phyloP scores from a whole-genome alignment of 1,140 invertebrate species.

The Palaemon carinicauda region DNA sequence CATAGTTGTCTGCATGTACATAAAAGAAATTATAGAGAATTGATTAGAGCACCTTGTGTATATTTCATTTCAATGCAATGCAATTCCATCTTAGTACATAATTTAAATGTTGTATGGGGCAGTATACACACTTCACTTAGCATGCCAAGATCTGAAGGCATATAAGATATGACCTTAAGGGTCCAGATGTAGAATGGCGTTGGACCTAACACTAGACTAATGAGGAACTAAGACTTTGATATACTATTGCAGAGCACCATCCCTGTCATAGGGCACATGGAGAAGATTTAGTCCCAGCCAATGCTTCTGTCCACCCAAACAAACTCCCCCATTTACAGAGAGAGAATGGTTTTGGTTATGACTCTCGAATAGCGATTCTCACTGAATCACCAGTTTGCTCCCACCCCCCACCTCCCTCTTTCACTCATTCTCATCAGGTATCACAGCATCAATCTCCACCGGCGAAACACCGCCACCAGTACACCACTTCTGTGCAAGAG shows the following conservation, averaged over 20 bases:
- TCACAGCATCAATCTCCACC: background rate
- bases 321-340: constrained; percentile 16
- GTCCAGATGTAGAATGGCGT: constrained; percentile 10
- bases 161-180: background rate
- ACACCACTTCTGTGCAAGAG: background rate
- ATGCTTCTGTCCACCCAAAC: constrained; percentile 33
- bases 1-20: too few species aligned
- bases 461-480: background rate
- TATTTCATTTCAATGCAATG: too few species aligned
- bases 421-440: background rate
- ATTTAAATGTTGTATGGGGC: background rate
- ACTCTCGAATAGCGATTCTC: background rate
- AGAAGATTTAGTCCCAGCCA: constrained; percentile 25
- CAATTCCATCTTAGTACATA: too few species aligned
- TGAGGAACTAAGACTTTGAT: constrained; percentile 25
- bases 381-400: background rate
- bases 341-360: background rate
- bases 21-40: too few species aligned
- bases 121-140: background rate
- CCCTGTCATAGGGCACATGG: constrained; percentile 16
- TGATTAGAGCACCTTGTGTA: too few species aligned
- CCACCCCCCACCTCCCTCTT: background rate
- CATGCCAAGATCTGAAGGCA: background rate
- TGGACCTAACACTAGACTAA: background rate
- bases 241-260: constrained; percentile 29